Conservation (phyloP, 1,140 invertebrate species). For the Drosophila novamexicana region DNA sequence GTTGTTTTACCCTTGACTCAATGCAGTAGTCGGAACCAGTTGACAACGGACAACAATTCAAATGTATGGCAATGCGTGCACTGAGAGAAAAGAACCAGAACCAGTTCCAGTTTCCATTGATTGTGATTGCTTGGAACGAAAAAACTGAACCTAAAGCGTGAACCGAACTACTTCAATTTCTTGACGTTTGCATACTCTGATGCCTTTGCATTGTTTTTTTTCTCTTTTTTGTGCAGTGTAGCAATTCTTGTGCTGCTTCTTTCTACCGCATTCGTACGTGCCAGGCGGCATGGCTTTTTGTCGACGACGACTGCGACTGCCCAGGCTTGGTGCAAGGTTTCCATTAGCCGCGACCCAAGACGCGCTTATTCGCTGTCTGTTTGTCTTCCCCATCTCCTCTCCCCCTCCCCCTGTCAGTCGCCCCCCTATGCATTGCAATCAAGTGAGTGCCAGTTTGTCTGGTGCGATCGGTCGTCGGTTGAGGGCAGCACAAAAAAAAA, state of each 20-base stretch:
- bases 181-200: not conserved
- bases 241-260: constrained; percentile 36
- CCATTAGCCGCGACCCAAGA: constrained; percentile 64
- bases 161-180: not conserved
- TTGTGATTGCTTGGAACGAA: no score
- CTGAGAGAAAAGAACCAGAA: not conserved
- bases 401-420: not conserved
- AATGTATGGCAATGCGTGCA: constrained; percentile 42
- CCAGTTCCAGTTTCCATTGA: no score
- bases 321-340: constrained; percentile 61
- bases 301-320: not conserved
- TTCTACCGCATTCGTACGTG: constrained; percentile 34
- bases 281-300: constrained; percentile 27
- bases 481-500: constrained; percentile 23
- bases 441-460: constrained; percentile 81
- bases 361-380: constrained; percentile 16
- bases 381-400: not conserved
- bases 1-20: constrained; percentile 10
- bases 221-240: not conserved
- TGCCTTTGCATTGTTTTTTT: not conserved
- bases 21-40: constrained; percentile 17
- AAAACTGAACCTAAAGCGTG: no score
- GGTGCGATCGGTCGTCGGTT: constrained; percentile 61
- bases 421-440: constrained; percentile 66
- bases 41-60: constrained; percentile 38